Evolutionary conservation across 2,888 invertebrate genomes (phyloP).

Genomic region (Allolobophora icterica): DNA sequence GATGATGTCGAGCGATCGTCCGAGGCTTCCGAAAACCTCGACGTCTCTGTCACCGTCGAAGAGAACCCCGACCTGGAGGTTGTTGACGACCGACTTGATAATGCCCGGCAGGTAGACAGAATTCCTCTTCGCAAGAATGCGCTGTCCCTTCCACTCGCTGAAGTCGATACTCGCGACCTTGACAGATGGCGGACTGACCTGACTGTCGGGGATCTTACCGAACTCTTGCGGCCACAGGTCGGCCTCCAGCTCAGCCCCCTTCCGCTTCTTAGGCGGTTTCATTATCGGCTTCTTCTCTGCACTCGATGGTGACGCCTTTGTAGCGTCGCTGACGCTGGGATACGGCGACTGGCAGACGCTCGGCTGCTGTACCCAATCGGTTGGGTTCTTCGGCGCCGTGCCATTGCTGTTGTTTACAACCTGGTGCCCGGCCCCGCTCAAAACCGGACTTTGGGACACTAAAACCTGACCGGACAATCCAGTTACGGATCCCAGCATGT

Average conservation of each 20-base stretch:
- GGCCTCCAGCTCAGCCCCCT: slow-evolving; percentile 66
- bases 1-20: slow-evolving; percentile 83
- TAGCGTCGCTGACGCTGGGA: neutral
- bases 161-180: slow-evolving; percentile 73
- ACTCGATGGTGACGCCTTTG: neutral
- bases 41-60: slow-evolving; percentile 74
- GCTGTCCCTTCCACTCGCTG: slow-evolving; percentile 90
- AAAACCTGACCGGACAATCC: neutral
- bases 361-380: neutral
- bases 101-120: slow-evolving; percentile 83
- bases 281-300: slow-evolving; percentile 58
- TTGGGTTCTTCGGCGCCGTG: neutral
- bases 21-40: neutral
- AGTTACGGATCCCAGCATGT: neutral
- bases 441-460: neutral
- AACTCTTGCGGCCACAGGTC: slow-evolving; percentile 19
- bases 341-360: neutral
- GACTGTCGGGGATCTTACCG: slow-evolving; percentile 1
- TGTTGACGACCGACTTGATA: slow-evolving; percentile 70
- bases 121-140: slow-evolving; percentile 85
- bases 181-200: neutral
- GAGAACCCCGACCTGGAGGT: slow-evolving; percentile 78
- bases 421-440: neutral
- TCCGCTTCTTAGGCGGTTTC: slow-evolving; percentile 91
- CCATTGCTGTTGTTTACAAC: neutral